Evolutionary conservation across 2,797 vertebrate genomes (phyloP).

Genomic region (Lithobates pipiens): DNA sequence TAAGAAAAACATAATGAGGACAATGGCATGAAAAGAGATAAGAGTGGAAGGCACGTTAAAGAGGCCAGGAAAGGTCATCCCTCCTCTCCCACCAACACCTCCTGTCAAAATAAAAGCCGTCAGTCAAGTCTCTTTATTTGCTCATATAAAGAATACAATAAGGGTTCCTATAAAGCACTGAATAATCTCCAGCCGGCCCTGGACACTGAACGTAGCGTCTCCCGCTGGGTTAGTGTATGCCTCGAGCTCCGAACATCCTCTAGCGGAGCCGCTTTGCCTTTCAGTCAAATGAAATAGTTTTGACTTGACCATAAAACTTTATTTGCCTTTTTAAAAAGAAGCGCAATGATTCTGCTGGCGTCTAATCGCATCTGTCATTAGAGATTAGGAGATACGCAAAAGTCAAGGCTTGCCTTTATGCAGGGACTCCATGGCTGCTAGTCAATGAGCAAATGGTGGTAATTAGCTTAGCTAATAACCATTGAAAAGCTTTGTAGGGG

Average conservation of each 20-base stretch:
- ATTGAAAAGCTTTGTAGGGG: conserved; percentile 4
- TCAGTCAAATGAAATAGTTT: not conserved
- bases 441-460: not conserved
- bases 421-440: not conserved
- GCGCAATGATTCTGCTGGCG: not conserved
- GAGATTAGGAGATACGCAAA: conserved; percentile 1
- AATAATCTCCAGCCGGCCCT: not conserved
- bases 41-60: not conserved
- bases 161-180: not conserved
- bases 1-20: no score
- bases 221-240: not conserved
- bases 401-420: not conserved
- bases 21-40: not conserved
- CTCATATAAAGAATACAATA: not conserved
- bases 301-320: not conserved
- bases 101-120: not conserved
- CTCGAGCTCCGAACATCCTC: not conserved
- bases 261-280: not conserved
- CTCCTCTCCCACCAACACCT: no score
- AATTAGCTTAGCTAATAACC: conserved; percentile 38
- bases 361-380: not conserved
- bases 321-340: not conserved
- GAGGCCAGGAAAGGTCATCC: not conserved
- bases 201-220: not conserved
- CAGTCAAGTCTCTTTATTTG: not conserved